Evolutionary conservation across 2,113 vertebrate species (phyloP), one percentile per base, ranked within the genome.

Genomic region (Atlantisia rogersi): DNA sequence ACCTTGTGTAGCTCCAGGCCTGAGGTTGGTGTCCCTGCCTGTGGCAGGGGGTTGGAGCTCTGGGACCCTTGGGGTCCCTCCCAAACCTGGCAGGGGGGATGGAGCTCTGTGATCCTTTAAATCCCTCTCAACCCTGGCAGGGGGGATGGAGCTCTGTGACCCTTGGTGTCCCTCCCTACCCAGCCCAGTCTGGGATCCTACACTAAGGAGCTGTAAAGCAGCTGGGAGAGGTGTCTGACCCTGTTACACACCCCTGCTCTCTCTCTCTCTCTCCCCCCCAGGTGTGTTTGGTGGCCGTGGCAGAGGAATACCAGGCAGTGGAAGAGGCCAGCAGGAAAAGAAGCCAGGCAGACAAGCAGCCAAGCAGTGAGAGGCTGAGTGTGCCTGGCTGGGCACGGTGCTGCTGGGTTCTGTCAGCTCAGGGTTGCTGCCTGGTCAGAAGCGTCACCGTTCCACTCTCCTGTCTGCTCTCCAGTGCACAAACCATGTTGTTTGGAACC

Each of bases 271-370:
- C 12, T 77, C n/a, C 67, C 16, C 78, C 15, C 0, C 55, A 99
- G 99, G 99, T 97, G 98, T 99, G 82, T 99, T 99, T 42, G 99
- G 99, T 0, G 98, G 99, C 25, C 99, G 99, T 37, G 93, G 97
- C 94, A 94, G 99, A 92, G 98, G 98, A 8, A 97, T 98, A 24
- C 95, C 98, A 0, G 99, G 99, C 69, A 98, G 97, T 0, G 98
- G 99, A 31, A 97, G 99, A 70, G 99, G 99, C 25, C 99, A 98
- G 82, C 98, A 98, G 12, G 99, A 99, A 44, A 99, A 99, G 64
- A 99, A 99, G 94, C 98, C 98, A 0, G 98, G 99, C 69, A 98
- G 99, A 80, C 98, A 98, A 56, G 98, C 99, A 0, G 98, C 98
- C 60, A 99, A 99, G 97, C 99, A 99, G 81, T 99, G 97, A 98